Percentiles rank a stretch among this genome's conserved stretches.
Evolutionary conservation across 2,888 invertebrate species (phyloP).

Genomic region (Pterostichus niger): DNA sequence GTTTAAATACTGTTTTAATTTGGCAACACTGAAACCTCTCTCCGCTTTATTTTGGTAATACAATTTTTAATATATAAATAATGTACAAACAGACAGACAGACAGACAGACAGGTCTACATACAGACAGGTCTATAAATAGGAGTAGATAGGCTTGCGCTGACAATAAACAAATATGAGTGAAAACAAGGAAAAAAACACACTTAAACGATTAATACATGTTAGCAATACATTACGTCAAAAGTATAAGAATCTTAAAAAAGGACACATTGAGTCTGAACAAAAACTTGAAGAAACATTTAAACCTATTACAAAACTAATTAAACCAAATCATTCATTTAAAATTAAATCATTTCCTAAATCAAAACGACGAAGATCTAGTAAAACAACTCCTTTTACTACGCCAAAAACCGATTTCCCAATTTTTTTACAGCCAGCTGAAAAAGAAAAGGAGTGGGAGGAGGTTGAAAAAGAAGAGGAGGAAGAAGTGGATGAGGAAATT

Average conservation of each 20-base stretch:
- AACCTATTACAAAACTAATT: conserved; percentile 36
- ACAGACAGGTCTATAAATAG: conserved; percentile 63
- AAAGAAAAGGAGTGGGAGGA: neutral
- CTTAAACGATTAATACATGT: neutral
- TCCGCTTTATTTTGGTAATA: conserved; percentile 69
- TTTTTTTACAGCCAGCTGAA: neutral
- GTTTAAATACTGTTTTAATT: conserved; percentile 3
- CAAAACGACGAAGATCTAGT: neutral
- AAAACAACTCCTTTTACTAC: neutral
- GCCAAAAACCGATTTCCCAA: neutral
- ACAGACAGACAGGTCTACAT: conserved; percentile 64
- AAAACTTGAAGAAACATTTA: conserved; percentile 16
- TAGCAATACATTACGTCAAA: conserved; percentile 6
- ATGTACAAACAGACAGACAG: neutral
- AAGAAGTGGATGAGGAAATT: too few species aligned
- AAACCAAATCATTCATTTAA: too few species aligned
- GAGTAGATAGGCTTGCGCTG: too few species aligned
- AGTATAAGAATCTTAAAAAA: conserved; percentile 7
- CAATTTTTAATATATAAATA: conserved; percentile 69
- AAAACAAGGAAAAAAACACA: too few species aligned
- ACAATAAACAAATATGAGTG: neutral
- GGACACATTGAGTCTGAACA: neutral
- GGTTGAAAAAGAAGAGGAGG: too few species aligned
- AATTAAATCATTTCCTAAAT: conserved; percentile 1
- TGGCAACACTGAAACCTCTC: too few species aligned